Percentiles rank a stretch among this genome's conserved stretches.
Conservation (phyloP, 2,888 invertebrate genomes). For the Mamestra brassicae region DNA sequence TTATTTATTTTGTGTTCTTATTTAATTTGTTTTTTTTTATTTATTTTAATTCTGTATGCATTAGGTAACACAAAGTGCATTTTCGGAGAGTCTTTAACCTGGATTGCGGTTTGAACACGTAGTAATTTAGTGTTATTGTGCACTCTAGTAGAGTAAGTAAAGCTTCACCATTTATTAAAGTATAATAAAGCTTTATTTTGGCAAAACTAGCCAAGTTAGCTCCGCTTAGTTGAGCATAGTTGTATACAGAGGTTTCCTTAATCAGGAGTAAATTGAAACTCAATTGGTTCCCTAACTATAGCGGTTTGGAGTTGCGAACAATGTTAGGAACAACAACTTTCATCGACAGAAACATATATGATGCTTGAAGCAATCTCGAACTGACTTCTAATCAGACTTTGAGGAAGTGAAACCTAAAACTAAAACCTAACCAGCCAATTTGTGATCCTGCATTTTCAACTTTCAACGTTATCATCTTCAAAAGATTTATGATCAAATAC, state of each 20-base stretch:
- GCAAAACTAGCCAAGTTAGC: slow-evolving; percentile 39
- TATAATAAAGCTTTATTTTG: slow-evolving; percentile 29
- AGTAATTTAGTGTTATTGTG: slow-evolving; percentile 15
- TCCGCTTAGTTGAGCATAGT: slow-evolving; percentile 32
- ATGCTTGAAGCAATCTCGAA: slow-evolving; percentile 15
- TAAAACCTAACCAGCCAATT: background rate
- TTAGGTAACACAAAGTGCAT: background rate
- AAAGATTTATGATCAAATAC: background rate
- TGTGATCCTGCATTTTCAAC: background rate
- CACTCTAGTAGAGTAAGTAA: slow-evolving; percentile 11
- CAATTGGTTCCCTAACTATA: slow-evolving; percentile 47
- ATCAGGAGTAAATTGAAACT: slow-evolving; percentile 61
- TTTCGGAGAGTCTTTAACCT: background rate
- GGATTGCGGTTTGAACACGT: background rate
- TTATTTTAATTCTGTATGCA: background rate
- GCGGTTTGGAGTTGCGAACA: slow-evolving; percentile 41
- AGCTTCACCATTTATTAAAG: slow-evolving; percentile 7
- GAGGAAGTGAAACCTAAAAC: slow-evolving; percentile 1
- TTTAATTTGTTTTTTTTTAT: background rate
- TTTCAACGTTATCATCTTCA: background rate
- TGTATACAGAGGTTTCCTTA: slow-evolving; percentile 32
- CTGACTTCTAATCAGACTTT: slow-evolving; percentile 8
- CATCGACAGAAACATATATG: slow-evolving; percentile 7
- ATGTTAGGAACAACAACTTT: slow-evolving; percentile 35
- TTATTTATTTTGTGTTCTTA: slow-evolving; percentile 14